Evolutionary conservation across 37 sponge, comb jelly and placozoan genomes (phyloP), one percentile per base, ranked within the genome.

Genomic region (Mnemiopsis leidyi): DNA sequence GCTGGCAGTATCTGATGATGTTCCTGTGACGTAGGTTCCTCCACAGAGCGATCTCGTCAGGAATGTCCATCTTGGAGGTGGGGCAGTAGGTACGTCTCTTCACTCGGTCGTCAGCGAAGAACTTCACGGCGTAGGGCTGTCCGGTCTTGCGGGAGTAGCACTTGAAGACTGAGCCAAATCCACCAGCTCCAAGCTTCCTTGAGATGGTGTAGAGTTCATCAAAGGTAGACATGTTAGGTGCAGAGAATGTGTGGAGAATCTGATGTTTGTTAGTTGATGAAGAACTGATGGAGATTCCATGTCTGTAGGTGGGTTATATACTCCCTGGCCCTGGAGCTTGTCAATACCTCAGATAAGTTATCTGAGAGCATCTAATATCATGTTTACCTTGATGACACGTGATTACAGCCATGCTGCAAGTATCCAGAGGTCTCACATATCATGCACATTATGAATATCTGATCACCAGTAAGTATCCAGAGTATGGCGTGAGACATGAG

Each of bases 41-140:
- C 90, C 90, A 85, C 39, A 85, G 90, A 61, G 36, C 5, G 23
- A 85, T 85, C 90, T 85, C 90, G 61, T 85, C 90, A 39, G 90
- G 90, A 25, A 85, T 38, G 61, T 85, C 3, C 61, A 38, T 38
- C 16, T 33, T 26, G 61, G 38, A 39, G 23, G 33, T 18, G 26
- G 90, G 24, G 23, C 28, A 23, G 61, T n/a, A 85, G 90, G 90
- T 85, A n/a, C 39, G 9, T 37, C 90, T 28, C 48, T 40, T 38
- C 90, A 85, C 90, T 39, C 61, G 39, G 90, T 40, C 40, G 3
- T 40, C 40, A 1, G 90, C 16, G 61, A 40, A 40, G 30, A 85
- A 40, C 90, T 85, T 85, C 29, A 33, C 90, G 36, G 90, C 90
- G 48, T 40, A 85, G 90, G 90, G 61, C 2, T 40, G 29, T 3